Conservation (phyloP, 2,113 vertebrate species). For the Mionectes macconnelli region DNA sequence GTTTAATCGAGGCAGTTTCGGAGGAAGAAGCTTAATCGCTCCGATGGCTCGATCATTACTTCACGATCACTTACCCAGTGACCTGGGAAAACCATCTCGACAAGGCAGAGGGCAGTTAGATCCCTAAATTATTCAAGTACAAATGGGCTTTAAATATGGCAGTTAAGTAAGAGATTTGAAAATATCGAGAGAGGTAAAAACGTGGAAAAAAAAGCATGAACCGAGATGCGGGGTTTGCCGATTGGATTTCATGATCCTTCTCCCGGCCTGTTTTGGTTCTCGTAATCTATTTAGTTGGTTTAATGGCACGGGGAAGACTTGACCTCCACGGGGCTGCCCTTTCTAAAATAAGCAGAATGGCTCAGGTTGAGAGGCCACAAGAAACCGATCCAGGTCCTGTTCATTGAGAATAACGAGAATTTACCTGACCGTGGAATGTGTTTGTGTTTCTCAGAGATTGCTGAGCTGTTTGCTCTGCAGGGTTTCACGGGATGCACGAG, state of each 20-base stretch:
- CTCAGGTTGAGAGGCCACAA: not conserved
- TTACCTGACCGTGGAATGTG: accelerated
- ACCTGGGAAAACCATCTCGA: not conserved
- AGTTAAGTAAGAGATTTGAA: not conserved
- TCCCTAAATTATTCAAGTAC: not conserved
- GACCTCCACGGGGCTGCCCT: not conserved
- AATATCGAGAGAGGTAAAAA: not conserved
- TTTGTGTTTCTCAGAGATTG: not conserved
- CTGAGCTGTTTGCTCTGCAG: not conserved
- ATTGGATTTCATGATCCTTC: not conserved
- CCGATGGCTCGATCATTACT: accelerated
- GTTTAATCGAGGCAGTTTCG: accelerated
- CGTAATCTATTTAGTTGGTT: not conserved
- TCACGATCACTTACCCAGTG: not conserved
- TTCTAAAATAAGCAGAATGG: constrained; percentile 24
- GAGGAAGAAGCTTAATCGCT: not conserved
- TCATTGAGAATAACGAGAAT: not conserved
- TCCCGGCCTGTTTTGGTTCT: not conserved
- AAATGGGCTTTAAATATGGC: not conserved
- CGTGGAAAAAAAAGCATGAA: accelerated
- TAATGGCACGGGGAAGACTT: not conserved
- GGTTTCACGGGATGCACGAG: not conserved
- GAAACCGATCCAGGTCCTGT: not conserved
- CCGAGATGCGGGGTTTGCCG: not conserved
- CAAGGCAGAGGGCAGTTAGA: not conserved